Conservation (phyloP, 2,797 vertebrate species). For the Chaetophractus vellerosus region DNA sequence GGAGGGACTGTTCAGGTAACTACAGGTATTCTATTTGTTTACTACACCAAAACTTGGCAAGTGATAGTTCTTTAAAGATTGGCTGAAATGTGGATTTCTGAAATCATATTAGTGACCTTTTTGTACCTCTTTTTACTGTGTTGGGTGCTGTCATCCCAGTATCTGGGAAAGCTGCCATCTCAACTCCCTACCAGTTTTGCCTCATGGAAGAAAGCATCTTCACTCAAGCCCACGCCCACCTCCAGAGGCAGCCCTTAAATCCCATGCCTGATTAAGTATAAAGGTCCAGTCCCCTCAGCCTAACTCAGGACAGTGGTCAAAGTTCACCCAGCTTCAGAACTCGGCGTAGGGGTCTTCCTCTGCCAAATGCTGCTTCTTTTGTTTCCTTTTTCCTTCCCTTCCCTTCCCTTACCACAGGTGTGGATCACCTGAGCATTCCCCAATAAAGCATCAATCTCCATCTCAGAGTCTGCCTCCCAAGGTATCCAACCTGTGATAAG, state of each 20-base stretch:
- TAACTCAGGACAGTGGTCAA: background rate
- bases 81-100: background rate
- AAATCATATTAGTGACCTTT: too few species aligned
- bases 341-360: background rate
- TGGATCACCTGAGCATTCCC: background rate
- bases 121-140: background rate
- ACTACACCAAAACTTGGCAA: background rate
- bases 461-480: background rate
- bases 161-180: too few species aligned
- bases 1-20: background rate
- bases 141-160: too few species aligned
- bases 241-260: background rate
- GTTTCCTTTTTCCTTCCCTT: too few species aligned
- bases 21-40: background rate
- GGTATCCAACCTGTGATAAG: background rate
- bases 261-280: background rate
- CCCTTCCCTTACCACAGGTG: background rate
- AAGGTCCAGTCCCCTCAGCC: background rate
- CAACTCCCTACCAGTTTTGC: background rate
- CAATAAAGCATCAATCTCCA: background rate
- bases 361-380: background rate
- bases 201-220: too few species aligned
- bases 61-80: background rate
- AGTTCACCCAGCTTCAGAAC: background rate
- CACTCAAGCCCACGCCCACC: background rate